Evolutionary conservation across 2,888 invertebrate species (phyloP).

Genomic region (Agonopterix heracliana): DNA sequence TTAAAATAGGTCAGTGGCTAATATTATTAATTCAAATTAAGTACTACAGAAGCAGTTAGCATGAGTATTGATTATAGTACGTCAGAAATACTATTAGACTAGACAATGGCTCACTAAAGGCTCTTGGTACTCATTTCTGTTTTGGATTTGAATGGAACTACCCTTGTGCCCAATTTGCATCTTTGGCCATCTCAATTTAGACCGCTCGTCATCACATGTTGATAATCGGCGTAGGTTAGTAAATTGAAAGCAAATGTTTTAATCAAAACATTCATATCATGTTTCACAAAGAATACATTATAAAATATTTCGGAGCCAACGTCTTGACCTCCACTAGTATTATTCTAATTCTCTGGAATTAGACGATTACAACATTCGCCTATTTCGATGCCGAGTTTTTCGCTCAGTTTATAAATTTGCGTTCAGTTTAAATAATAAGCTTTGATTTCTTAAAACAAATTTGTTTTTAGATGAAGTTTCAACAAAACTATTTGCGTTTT

Average conservation of each 20-base stretch:
- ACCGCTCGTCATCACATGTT: background rate
- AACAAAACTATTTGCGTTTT: background rate
- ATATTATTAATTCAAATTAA: background rate
- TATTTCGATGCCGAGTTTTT: slow-evolving; percentile 51
- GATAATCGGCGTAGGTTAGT: slow-evolving; percentile 3
- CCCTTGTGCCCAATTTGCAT: background rate
- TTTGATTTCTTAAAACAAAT: slow-evolving; percentile 40
- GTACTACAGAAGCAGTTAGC: no score
- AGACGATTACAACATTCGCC: slow-evolving; percentile 58
- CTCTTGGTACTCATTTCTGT: no score
- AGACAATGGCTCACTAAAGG: no score
- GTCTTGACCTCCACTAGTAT: slow-evolving; percentile 22
- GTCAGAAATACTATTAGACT: no score
- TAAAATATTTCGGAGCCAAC: slow-evolving; percentile 23
- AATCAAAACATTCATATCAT: slow-evolving; percentile 29
- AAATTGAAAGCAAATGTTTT: slow-evolving; percentile 14
- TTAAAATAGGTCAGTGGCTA: slow-evolving; percentile 55
- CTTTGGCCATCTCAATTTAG: background rate
- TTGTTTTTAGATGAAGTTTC: slow-evolving; percentile 26
- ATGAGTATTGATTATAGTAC: no score
- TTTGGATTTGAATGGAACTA: no score
- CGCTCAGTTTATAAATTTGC: slow-evolving; percentile 48
- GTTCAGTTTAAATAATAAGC: slow-evolving; percentile 39
- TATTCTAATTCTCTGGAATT: slow-evolving; percentile 61
- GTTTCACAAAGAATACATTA: slow-evolving; percentile 33